Base-by-base conservation (phyloP, 2,797 vertebrate genomes). In the Ptychobarbus kaznakovi region DNA sequence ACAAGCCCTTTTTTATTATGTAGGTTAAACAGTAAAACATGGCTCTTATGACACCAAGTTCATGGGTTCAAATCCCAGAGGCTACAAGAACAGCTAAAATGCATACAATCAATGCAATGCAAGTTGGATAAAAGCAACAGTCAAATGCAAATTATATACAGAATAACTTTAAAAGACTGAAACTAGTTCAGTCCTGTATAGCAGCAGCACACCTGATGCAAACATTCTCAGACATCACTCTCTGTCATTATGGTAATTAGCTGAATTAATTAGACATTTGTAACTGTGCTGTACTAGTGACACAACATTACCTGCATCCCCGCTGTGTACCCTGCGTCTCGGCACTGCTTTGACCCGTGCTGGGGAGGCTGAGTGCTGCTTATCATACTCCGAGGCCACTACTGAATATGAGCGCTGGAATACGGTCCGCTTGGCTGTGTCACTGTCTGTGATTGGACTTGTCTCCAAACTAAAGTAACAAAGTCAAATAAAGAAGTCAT, bases 341-440 rank as follows among this genome's bases (percentile, higher is more conserved):
- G 98, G 98, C 86, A 99, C 97, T 10, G 98, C 98, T 90, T 99
- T 99, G 70, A 99, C 96, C 46, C 98, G 94, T n/a, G 98, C 98
- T 81, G 97, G 97, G 79, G 97, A 95, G 46, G 98, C 97, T 0
- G 98, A 99, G 91, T 99, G 98, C 16, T 99, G 98, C 72, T 99
- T 99, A 92, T 99, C 98, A 83, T 99, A 99, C 88, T 99, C 98
- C 0, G 98, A 99, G 46, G 98, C 98, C 25, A 99, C 98, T 28
- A 99, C 98, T 0, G 98, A 99, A 77, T 99, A 99, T 0, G 98
- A 99, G 86, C 98, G 96, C 91, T 99, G 98, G 90, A 99, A 99
- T 86, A 99, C 98, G 0, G 98, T 99, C 12, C 98, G 97, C 90
- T 99, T 99, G 0, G 98, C 96, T 0, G 97, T 97, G 86, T 99